These are phyloP conservation scores for Neodiprion virginianus DNA, from an alignment of 1,140 invertebrate species.

Conservation along the genomic window DNA sequence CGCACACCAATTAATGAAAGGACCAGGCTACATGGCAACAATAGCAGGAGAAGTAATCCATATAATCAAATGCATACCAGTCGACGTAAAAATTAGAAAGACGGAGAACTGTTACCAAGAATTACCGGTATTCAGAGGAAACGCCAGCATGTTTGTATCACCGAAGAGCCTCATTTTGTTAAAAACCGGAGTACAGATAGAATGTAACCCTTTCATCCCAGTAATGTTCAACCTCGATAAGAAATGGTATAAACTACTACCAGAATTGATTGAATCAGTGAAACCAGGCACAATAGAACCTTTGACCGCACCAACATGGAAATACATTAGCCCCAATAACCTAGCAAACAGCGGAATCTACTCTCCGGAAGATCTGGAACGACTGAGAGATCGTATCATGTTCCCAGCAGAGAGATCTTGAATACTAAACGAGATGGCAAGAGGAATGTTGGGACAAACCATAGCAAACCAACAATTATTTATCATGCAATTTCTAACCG, in stretches of 20 bases:
- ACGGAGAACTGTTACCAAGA: slow-evolving; percentile 24
- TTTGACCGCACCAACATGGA: slow-evolving; percentile 23
- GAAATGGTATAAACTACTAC: slow-evolving; percentile 9
- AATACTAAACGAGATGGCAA: background rate
- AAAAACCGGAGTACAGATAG: background rate
- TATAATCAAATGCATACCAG: slow-evolving; percentile 24
- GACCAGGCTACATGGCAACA: slow-evolving; percentile 23
- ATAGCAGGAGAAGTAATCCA: slow-evolving; percentile 23
- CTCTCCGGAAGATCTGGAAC: slow-evolving; percentile 18
- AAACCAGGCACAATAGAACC: slow-evolving; percentile 19
- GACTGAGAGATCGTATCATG: slow-evolving; percentile 17
- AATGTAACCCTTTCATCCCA: slow-evolving; percentile 13
- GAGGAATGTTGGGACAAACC: background rate
- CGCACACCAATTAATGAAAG: slow-evolving; percentile 18
- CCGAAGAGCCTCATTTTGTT: slow-evolving; percentile 19
- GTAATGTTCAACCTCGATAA: background rate
- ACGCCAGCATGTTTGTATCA: slow-evolving; percentile 18
- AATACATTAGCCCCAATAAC: slow-evolving; percentile 27
- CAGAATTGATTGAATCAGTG: slow-evolving; percentile 8
- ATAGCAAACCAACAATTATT: too few species aligned
- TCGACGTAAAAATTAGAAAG: slow-evolving; percentile 12
- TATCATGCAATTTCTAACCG: too few species aligned
- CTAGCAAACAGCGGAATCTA: slow-evolving; percentile 32
- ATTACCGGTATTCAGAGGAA: slow-evolving; percentile 14
- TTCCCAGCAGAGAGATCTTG: slow-evolving; percentile 20